These are phyloP conservation scores for Drosophila koepferae DNA, from an alignment of 2,888 invertebrate genomes.

Conservation along the genomic window DNA sequence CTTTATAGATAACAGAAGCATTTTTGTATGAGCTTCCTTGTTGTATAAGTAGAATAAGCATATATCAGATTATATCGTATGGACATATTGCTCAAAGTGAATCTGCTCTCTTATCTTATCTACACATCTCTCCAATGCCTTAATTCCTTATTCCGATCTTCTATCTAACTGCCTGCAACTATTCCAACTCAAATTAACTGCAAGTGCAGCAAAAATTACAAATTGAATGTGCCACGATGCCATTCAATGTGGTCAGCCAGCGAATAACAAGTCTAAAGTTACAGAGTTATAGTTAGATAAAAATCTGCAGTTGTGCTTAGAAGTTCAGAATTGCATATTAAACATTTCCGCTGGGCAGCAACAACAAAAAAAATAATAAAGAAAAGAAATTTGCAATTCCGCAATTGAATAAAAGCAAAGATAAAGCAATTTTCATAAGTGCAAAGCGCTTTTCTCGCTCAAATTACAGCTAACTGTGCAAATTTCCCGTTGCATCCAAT, in stretches of 20 bases:
- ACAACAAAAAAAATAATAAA: constrained; percentile 15
- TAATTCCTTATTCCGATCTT: neutral
- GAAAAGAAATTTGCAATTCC: constrained; percentile 44
- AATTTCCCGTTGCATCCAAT: constrained; percentile 47
- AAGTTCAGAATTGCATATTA: constrained; percentile 42
- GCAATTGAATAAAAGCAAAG: constrained; percentile 32
- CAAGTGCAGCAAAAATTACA: neutral
- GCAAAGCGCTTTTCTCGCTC: constrained; percentile 32
- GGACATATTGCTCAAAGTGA: neutral
- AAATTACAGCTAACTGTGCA: constrained; percentile 47
- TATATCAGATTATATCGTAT: neutral
- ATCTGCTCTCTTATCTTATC: neutral
- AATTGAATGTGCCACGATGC: neutral
- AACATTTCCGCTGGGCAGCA: constrained; percentile 57
- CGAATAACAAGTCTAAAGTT: neutral
- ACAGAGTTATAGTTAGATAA: neutral
- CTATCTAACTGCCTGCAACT: neutral
- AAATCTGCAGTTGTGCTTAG: neutral
- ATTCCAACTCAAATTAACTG: neutral
- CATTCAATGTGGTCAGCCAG: neutral
- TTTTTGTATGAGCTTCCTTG: too few relatives aligned
- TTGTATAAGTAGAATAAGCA: too few relatives aligned
- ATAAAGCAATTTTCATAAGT: constrained; percentile 52
- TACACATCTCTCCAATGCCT: neutral
- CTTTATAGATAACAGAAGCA: too few relatives aligned